Evolutionary conservation across 2,888 invertebrate species (phyloP).

Genomic region (Agonopterix heracliana): DNA sequence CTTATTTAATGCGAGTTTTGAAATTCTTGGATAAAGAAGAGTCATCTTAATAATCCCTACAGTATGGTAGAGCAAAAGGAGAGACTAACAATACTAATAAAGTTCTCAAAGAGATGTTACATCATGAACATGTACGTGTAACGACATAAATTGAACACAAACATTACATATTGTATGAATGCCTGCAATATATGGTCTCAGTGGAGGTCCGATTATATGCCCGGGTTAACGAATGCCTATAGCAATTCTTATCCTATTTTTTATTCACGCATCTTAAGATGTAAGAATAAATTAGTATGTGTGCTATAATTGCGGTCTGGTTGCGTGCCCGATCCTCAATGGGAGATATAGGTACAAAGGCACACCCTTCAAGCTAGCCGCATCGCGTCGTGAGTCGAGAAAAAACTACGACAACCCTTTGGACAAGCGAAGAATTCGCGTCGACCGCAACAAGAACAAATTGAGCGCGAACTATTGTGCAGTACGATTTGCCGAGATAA

Average conservation of each 20-base stretch:
- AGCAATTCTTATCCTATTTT: constrained; percentile 7
- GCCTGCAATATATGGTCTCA: background rate
- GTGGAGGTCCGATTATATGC: background rate
- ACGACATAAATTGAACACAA: too few relatives aligned
- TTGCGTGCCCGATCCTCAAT: constrained; percentile 38
- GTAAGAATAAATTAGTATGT: constrained; percentile 34
- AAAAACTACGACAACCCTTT: constrained; percentile 64
- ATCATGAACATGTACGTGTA: too few relatives aligned
- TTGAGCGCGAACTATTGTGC: constrained; percentile 72
- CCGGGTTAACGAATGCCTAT: constrained; percentile 12
- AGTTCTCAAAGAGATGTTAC: too few relatives aligned
- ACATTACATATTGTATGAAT: background rate
- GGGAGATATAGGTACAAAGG: constrained; percentile 40
- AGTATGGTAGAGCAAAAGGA: too few relatives aligned
- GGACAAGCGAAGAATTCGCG: constrained; percentile 69
- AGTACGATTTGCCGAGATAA: constrained; percentile 71
- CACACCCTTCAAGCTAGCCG: constrained; percentile 42
- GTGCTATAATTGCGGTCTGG: constrained; percentile 38
- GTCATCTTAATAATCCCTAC: too few relatives aligned
- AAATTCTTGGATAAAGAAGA: too few relatives aligned
- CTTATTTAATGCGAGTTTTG: too few relatives aligned
- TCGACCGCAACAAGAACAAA: constrained; percentile 74
- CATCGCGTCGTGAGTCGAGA: constrained; percentile 41
- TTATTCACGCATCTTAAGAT: constrained; percentile 14
- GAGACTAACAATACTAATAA: too few relatives aligned